Evolutionary conservation across 2,113 vertebrate species (phyloP).

Genomic region (Crotalus viridis): DNA sequence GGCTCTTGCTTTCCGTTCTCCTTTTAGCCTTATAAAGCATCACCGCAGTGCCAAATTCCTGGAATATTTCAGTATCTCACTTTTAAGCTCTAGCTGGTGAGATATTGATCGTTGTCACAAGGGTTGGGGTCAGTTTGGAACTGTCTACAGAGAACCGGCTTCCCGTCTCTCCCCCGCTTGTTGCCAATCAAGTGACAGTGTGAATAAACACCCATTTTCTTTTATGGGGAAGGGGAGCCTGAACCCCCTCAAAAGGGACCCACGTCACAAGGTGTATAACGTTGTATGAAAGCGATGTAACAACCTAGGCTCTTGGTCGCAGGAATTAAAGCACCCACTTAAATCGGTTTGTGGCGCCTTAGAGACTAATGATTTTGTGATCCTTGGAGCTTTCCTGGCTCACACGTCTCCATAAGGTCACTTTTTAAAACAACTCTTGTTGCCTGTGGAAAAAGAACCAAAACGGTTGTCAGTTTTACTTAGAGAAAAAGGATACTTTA

Average conservation of each 20-base stretch:
- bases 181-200: background rate
- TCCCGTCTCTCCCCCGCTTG: background rate
- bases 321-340: background rate
- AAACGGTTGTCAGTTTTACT: background rate
- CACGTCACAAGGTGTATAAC: too few species aligned
- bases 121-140: too few species aligned
- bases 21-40: background rate
- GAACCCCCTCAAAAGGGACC: background rate
- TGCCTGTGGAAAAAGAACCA: background rate
- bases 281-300: background rate
- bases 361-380: background rate
- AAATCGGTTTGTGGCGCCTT: background rate
- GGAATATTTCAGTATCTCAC: background rate
- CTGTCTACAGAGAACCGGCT: background rate
- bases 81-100: background rate
- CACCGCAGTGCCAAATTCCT: background rate
- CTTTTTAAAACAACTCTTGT: background rate
- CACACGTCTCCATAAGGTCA: background rate
- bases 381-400: background rate
- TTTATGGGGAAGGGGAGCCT: background rate
- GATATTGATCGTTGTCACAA: background rate
- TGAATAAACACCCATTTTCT: background rate
- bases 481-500: background rate
- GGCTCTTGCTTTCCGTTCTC: background rate
- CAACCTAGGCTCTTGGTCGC: background rate